phyloP scores from a whole-genome alignment of 2,113 vertebrate genomes.

The Hippocampus comes region DNA sequence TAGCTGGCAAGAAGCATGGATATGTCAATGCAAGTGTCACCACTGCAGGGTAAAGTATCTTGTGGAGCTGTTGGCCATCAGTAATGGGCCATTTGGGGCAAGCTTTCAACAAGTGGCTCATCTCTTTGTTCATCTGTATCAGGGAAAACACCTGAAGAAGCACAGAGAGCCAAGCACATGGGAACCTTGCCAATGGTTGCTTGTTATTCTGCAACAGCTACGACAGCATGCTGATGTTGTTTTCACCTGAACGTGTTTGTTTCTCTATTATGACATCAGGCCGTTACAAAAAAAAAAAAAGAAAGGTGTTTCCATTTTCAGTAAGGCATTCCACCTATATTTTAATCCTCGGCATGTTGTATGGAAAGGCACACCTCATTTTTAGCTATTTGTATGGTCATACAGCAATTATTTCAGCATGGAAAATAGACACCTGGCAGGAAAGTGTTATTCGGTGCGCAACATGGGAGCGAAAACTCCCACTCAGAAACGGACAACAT shows the following conservation, averaged over 20 bases:
- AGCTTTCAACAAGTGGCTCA: background rate
- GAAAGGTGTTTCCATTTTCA: background rate
- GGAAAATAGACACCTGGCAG: too few species aligned
- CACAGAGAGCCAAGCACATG: background rate
- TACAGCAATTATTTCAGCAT: background rate
- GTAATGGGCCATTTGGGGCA: background rate
- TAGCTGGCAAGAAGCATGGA: background rate
- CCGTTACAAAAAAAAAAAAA: background rate
- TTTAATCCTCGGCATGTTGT: background rate
- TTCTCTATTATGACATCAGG: background rate
- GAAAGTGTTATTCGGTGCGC: too few species aligned
- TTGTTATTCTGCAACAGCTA: conserved; percentile 1
- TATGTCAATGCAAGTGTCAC: background rate
- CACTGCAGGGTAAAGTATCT: background rate
- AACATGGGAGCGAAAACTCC: too few species aligned
- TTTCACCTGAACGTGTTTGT: background rate
- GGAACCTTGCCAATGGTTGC: background rate
- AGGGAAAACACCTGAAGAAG: background rate
- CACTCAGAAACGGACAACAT: too few species aligned
- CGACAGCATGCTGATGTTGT: background rate
- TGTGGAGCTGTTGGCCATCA: background rate
- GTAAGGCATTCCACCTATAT: background rate
- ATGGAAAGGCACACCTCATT: background rate
- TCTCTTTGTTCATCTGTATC: background rate
- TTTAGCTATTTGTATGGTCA: background rate